Percentiles rank a stretch among this genome's conserved stretches.
These are phyloP conservation scores for Melanostoma mellinum DNA, from an alignment of 2,888 invertebrate species.

Conservation along the genomic window DNA sequence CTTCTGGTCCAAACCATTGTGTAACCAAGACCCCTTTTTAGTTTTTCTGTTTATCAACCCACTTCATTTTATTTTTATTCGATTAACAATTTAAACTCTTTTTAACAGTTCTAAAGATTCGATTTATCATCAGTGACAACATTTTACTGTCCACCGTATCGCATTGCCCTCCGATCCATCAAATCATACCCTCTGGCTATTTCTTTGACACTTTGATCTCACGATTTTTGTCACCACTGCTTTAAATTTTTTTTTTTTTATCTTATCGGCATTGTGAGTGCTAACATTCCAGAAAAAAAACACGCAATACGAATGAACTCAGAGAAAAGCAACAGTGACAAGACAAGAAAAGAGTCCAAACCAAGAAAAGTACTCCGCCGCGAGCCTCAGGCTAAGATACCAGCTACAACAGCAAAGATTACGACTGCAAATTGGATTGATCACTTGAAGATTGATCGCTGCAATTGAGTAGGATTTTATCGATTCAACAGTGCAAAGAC, in stretches of 20 bases:
- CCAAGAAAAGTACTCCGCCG: slow-evolving; percentile 18
- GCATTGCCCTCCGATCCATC: too few relatives aligned
- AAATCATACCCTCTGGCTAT: too few relatives aligned
- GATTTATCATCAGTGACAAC: too few relatives aligned
- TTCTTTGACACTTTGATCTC: not conserved
- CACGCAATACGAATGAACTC: slow-evolving; percentile 2
- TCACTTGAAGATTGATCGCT: slow-evolving; percentile 60
- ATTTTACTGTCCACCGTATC: too few relatives aligned
- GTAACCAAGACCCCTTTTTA: too few relatives aligned
- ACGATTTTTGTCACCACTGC: slow-evolving; percentile 59
- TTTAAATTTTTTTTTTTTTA: slow-evolving; percentile 22
- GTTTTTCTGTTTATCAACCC: too few relatives aligned
- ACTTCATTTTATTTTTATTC: too few relatives aligned
- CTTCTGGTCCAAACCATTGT: too few relatives aligned
- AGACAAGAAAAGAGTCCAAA: slow-evolving; percentile 36
- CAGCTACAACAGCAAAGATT: slow-evolving; percentile 40
- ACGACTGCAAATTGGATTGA: slow-evolving; percentile 66
- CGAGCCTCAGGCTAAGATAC: not conserved
- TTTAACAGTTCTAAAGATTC: too few relatives aligned
- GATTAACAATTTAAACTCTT: too few relatives aligned
- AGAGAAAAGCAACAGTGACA: slow-evolving; percentile 2
- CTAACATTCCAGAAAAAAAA: not conserved
- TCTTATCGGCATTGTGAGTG: slow-evolving; percentile 24
- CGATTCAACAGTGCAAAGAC: slow-evolving; percentile 30
- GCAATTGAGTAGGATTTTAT: slow-evolving; percentile 61